These are phyloP conservation scores for Agrochola lota DNA, from an alignment of 2,888 invertebrate species.

Conservation along the genomic window DNA sequence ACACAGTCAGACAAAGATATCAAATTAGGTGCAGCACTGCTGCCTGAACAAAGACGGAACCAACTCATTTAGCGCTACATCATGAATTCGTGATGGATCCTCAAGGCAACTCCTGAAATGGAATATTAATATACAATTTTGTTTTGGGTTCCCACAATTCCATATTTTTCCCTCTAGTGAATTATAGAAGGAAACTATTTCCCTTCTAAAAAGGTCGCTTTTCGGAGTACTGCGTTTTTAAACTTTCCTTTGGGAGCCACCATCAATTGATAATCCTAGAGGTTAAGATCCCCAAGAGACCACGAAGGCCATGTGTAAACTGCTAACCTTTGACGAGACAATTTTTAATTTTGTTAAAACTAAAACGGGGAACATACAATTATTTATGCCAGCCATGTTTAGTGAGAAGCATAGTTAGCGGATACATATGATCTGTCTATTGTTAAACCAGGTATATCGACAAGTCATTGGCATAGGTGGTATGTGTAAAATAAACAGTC, in stretches of 20 bases:
- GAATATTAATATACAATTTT: constrained; percentile 48
- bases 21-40: constrained; percentile 3
- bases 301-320: constrained; percentile 2
- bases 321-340: not conserved
- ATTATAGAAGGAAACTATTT: constrained; percentile 29
- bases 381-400: constrained; percentile 22
- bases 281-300: constrained; percentile 15
- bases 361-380: constrained; percentile 8
- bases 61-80: constrained; percentile 9
- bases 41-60: constrained; percentile 14
- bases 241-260: constrained; percentile 22
- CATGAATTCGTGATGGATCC: constrained; percentile 42
- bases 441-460: constrained; percentile 39
- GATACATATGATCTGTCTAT: constrained; percentile 33
- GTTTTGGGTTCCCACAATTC: constrained; percentile 27
- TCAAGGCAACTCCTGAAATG: constrained; percentile 35
- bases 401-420: constrained; percentile 25
- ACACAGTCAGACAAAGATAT: not conserved
- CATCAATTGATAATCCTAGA: constrained; percentile 44
- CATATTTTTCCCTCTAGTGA: constrained; percentile 40
- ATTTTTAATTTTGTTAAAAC: constrained; percentile 17
- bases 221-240: constrained; percentile 36
- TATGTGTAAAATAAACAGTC: constrained; percentile 57
- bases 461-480: constrained; percentile 46
- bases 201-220: constrained; percentile 22